A percentile compares a stretch with the other conserved stretches of the same genome.
Conservation (phyloP, 2,888 invertebrate genomes). For the Sphaerophoria rueppellii region DNA sequence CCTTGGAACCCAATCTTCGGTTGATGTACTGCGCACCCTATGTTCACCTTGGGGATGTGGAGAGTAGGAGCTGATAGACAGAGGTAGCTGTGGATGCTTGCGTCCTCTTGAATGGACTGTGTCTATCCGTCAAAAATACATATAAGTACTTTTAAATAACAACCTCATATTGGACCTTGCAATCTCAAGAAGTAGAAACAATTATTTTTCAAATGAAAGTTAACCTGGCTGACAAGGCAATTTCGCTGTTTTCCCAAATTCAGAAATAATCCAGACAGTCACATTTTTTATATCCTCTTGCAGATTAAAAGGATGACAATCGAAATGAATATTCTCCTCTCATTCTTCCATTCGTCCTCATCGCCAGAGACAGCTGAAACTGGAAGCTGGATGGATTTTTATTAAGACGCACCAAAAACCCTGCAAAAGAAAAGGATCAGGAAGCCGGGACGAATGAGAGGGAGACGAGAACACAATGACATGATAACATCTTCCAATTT, state of each 20-base stretch:
- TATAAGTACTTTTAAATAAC: too few species aligned
- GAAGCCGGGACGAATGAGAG: background rate
- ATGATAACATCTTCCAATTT: conserved; percentile 69
- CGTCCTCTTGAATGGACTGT: too few species aligned
- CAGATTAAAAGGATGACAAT: conserved; percentile 68
- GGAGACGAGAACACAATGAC: conserved; percentile 5
- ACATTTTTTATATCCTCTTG: conserved; percentile 40
- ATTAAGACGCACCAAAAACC: conserved; percentile 20
- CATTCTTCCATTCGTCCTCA: background rate
- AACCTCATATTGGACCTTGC: too few species aligned
- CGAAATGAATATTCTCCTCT: conserved; percentile 60
- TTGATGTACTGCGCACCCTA: too few species aligned
- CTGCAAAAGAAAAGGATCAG: background rate
- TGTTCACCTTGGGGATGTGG: too few species aligned
- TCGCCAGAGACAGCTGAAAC: background rate
- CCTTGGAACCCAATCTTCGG: too few species aligned
- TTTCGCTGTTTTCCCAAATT: conserved; percentile 22
- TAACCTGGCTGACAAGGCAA: conserved; percentile 64
- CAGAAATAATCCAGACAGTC: conserved; percentile 50
- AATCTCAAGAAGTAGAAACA: too few species aligned
- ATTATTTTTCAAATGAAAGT: conserved; percentile 52
- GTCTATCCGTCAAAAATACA: too few species aligned
- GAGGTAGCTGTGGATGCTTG: too few species aligned
- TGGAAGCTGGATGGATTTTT: too few species aligned
- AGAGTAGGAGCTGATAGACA: too few species aligned